Conservation (phyloP, 2,797 vertebrate species). For the Argya squamiceps region DNA sequence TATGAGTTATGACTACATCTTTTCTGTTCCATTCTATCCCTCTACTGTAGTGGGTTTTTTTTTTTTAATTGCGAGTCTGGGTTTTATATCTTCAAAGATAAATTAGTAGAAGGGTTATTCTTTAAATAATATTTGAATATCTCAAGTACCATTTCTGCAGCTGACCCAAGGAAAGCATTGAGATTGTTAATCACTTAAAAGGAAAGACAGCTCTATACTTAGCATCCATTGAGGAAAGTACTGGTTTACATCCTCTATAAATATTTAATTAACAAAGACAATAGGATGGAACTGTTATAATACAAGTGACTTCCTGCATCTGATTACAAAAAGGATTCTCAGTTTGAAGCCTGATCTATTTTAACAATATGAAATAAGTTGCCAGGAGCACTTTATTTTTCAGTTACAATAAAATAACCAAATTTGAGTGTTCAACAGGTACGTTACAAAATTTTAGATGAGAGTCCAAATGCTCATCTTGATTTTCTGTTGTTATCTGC, state of each 20-base stretch:
- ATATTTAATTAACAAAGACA: constrained; percentile 50
- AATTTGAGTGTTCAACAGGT: neutral
- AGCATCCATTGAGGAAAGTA: neutral
- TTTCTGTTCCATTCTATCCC: neutral
- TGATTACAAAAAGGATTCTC: neutral
- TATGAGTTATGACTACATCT: neutral
- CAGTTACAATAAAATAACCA: neutral
- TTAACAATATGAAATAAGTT: neutral
- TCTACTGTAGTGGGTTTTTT: neutral
- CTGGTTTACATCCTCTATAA: constrained; percentile 42
- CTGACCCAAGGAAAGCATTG: neutral
- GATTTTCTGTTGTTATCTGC: neutral
- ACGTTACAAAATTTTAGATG: neutral
- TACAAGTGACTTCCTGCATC: neutral
- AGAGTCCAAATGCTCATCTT: neutral
- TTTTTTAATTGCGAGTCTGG: neutral
- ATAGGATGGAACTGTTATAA: neutral
- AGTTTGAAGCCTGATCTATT: neutral
- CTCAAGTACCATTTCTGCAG: neutral
- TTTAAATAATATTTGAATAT: neutral
- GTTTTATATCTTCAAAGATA: neutral
- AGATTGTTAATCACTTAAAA: neutral
- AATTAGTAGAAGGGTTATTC: neutral
- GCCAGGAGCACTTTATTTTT: neutral
- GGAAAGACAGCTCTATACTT: constrained; percentile 4